These are phyloP conservation scores for Clarias gariepinus DNA, from an alignment of 2,113 vertebrate genomes.

Conservation along the genomic window DNA sequence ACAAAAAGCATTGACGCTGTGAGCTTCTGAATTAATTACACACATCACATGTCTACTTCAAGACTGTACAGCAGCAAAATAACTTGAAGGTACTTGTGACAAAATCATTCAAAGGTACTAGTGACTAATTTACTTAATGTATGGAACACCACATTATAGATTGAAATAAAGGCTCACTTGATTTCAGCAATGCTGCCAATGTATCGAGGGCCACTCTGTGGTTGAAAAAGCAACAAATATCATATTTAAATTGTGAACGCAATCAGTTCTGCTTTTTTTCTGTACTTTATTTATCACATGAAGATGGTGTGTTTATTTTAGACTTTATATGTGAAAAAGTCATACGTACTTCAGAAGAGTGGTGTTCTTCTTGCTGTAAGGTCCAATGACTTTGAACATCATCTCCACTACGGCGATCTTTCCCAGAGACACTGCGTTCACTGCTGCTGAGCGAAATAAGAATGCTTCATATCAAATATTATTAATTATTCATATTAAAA, in stretches of 20 bases:
- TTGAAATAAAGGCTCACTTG: conserved; percentile 82
- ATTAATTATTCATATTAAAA: too few relatives aligned
- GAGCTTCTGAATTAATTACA: background rate
- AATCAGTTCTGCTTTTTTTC: background rate
- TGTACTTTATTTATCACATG: background rate
- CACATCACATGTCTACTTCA: background rate
- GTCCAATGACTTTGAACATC: conserved; percentile 89
- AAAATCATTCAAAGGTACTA: too few relatives aligned
- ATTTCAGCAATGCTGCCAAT: conserved; percentile 94
- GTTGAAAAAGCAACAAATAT: conserved; percentile 63
- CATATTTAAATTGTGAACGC: background rate
- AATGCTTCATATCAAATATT: background rate
- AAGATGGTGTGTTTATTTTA: background rate
- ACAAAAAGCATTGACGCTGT: background rate
- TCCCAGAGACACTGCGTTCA: conserved; percentile 92
- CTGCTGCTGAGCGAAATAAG: conserved; percentile 72
- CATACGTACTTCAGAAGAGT: conserved; percentile 88
- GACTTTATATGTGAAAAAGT: background rate
- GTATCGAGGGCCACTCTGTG: conserved; percentile 95
- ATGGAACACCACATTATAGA: background rate
- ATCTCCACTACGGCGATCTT: conserved; percentile 91
- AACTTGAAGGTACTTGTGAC: background rate
- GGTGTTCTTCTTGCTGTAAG: conserved; percentile 93
- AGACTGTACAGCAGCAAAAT: background rate
- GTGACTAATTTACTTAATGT: background rate